Base-by-base conservation (phyloP, 2,888 invertebrate species). In the Cylloceria caligata region DNA sequence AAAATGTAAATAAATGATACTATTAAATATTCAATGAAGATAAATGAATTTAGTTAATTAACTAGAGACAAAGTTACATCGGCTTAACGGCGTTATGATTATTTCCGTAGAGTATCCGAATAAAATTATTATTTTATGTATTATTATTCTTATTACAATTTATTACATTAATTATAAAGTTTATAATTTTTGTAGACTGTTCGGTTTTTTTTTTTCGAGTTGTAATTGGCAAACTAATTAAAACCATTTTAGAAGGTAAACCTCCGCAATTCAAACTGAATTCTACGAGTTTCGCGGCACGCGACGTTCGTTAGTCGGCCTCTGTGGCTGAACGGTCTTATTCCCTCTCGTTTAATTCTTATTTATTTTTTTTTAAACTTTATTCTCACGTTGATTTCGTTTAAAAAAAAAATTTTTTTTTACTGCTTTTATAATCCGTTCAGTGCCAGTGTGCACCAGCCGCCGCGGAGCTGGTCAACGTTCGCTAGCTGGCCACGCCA, bases 221-320 rank as follows among this genome's bases (percentile, higher is more conserved):
- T 45, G 13, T 47, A 47, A 30, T 47, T 19, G 7, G 2, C 13
- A 5, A 34, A 6, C 4, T 30, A 36, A 49, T 52, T 47, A 42
- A 34, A 19, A 34, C 0, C 11, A 19, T 68, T 55, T 52, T 64
- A 45, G 45, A 75, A 65, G 47, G 21, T 57, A 62, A 47, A 71
- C 45, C 36, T 57, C 36, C 11, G 73, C 45, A 13, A 60, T 65
- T 75, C 39, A 45, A 19, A 47, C 16, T 39, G 45, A 7, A 71
- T 52, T 81, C 73, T 60, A 13, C 76, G 75, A 52, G 34, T 67
- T 21, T 62, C 71, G 75, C 72, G 88, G 86, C 89, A 90, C 88
- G 90, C 88, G 88, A 89, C 88, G 88, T 89, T 89, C 86, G 87
- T 89, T 89, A 88, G 81, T 78, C 52, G 69, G 79, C 52, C 57